These are phyloP conservation scores for Megathymus violae DNA, from an alignment of 1,140 invertebrate genomes.

Conservation along the genomic window DNA sequence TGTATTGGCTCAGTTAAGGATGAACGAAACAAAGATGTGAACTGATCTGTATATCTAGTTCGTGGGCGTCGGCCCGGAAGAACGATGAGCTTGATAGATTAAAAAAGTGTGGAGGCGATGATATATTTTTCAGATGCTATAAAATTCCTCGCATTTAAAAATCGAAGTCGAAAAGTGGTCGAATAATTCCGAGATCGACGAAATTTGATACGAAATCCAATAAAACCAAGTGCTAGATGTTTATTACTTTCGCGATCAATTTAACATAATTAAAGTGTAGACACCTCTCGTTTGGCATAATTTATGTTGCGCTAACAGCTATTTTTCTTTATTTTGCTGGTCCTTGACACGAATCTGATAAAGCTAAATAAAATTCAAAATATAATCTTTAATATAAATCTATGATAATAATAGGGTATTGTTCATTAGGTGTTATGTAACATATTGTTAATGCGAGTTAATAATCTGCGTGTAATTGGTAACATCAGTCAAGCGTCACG, in stretches of 20 bases:
- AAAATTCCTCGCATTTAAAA: conserved; percentile 61
- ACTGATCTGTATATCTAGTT: conserved; percentile 48
- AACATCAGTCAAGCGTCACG: conserved; percentile 75
- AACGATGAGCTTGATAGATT: conserved; percentile 52
- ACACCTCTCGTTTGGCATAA: conserved; percentile 18
- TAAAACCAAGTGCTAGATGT: conserved; percentile 38
- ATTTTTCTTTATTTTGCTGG: conserved; percentile 6
- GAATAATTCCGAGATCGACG: conserved; percentile 46
- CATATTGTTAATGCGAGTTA: conserved; percentile 41
- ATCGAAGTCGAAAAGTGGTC: conserved; percentile 48
- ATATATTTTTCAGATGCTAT: conserved; percentile 56
- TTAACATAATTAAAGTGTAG: conserved; percentile 24
- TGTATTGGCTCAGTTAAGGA: conserved; percentile 44
- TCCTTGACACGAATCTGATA: conserved; percentile 16
- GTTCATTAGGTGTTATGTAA: conserved; percentile 14
- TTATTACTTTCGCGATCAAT: conserved; percentile 17
- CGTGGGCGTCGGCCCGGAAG: conserved; percentile 58
- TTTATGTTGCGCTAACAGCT: conserved; percentile 1
- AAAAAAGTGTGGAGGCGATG: conserved; percentile 45
- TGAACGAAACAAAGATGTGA: conserved; percentile 29
- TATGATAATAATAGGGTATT: conserved; percentile 12
- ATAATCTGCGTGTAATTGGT: conserved; percentile 70
- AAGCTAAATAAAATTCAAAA: not conserved
- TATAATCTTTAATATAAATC: conserved; percentile 1
- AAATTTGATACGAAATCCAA: conserved; percentile 43